Conservation (phyloP, 1,140 invertebrate genomes). For the Sycophaga agraensis region DNA sequence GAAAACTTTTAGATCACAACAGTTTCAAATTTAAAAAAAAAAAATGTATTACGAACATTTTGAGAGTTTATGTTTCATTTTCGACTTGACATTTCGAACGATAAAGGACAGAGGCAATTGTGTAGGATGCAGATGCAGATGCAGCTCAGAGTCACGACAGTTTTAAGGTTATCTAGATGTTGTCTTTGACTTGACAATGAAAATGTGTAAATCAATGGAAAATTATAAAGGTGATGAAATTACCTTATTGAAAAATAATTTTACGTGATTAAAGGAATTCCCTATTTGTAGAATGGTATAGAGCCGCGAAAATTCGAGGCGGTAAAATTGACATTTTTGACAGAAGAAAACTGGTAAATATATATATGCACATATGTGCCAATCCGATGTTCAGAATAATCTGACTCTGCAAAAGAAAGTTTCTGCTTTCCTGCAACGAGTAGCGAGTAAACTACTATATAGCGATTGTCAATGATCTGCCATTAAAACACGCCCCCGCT, state of each 20-base stretch:
- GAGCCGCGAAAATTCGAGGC: not conserved
- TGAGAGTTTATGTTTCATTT: not conserved
- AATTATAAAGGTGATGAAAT: not conserved
- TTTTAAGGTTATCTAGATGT: not conserved
- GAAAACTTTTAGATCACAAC: not conserved
- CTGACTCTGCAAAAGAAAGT: too few relatives aligned
- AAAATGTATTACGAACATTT: not conserved
- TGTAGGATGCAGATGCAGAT: not conserved
- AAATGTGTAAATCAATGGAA: not conserved
- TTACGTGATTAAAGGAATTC: not conserved
- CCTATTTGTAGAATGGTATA: not conserved
- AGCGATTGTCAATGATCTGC: too few relatives aligned
- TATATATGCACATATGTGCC: too few relatives aligned
- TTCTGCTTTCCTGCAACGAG: too few relatives aligned
- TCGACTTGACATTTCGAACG: not conserved
- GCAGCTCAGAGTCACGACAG: not conserved
- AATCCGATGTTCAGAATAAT: too few relatives aligned
- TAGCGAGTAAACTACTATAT: too few relatives aligned
- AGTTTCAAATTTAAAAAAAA: not conserved
- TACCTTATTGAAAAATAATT: not conserved
- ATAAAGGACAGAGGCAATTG: not conserved
- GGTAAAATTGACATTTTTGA: conserved; percentile 16
- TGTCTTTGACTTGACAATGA: not conserved
- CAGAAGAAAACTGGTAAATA: not conserved
- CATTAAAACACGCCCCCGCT: too few relatives aligned